Percentiles rank a stretch among this genome's conserved stretches.
phyloP scores from a whole-genome alignment of 2,888 invertebrate species.

The Caenorhabditis sinica region DNA sequence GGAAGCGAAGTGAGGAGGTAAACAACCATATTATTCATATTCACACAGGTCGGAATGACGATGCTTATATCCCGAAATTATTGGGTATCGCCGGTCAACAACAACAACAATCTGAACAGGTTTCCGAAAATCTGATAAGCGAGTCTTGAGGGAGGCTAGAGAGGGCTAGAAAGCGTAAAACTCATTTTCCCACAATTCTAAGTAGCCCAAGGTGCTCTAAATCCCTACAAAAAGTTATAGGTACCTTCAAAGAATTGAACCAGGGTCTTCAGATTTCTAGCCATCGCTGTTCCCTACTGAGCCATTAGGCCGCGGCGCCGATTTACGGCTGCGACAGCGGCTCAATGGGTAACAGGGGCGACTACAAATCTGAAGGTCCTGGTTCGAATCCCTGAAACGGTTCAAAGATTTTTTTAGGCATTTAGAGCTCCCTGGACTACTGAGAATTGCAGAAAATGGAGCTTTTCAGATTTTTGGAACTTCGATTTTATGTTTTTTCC shows the following conservation, averaged over 20 bases:
- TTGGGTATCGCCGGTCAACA: not conserved
- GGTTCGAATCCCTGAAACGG: not conserved
- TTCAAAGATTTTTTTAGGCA: not conserved
- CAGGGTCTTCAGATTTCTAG: not conserved
- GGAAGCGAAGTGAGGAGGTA: not conserved
- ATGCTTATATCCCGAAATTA: not conserved
- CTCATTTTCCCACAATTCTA: too few relatives aligned
- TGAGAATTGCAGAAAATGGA: too few relatives aligned
- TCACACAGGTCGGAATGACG: not conserved
- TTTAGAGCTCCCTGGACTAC: not conserved
- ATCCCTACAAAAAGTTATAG: too few relatives aligned
- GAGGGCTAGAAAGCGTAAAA: too few relatives aligned
- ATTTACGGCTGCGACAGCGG: too few relatives aligned
- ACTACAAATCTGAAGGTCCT: not conserved
- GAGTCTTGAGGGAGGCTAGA: too few relatives aligned
- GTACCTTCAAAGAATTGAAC: not conserved
- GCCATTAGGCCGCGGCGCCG: not conserved
- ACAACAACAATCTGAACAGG: not conserved
- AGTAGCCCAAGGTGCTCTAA: too few relatives aligned
- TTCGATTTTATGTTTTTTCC: not conserved
- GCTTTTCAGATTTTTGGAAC: not conserved
- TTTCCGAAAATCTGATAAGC: not conserved
- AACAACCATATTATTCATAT: slow-evolving; percentile 12
- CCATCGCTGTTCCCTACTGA: not conserved
- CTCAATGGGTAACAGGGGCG: not conserved